phyloP scores from a whole-genome alignment of 2,113 vertebrate genomes.

The Patagioenas fasciata region DNA sequence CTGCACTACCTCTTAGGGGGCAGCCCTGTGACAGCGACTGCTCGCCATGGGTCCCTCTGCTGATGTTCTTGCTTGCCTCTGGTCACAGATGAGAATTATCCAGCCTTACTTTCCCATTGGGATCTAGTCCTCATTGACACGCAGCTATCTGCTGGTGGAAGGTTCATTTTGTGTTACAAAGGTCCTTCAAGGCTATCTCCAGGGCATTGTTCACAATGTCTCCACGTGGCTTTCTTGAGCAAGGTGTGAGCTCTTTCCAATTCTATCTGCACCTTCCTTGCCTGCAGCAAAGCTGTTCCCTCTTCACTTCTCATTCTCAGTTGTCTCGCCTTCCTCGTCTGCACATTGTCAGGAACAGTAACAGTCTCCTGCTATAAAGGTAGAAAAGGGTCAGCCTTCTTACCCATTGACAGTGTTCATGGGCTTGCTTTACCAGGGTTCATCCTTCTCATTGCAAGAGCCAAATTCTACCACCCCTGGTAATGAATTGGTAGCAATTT shows the following conservation, averaged over 20 bases:
- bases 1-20: background rate
- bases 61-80: background rate
- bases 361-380: background rate
- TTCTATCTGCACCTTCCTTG: slow-evolving; percentile 35
- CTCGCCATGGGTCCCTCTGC: background rate
- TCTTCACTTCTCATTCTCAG: background rate
- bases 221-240: background rate
- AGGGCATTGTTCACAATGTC: background rate
- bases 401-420: background rate
- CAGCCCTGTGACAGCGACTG: background rate
- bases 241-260: background rate
- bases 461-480: background rate
- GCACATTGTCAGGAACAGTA: slow-evolving; percentile 4
- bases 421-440: background rate
- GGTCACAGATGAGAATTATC: background rate
- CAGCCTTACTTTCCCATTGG: background rate
- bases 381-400: background rate
- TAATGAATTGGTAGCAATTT: background rate
- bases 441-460: background rate
- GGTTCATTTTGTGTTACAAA: background rate
- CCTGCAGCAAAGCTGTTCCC: slow-evolving; percentile 2
- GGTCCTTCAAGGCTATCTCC: background rate
- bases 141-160: background rate
- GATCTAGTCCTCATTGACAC: background rate
- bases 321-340: slow-evolving; percentile 2